These are phyloP conservation scores for Brachystomella parvula DNA, from an alignment of 1,140 invertebrate species.

Conservation along the genomic window DNA sequence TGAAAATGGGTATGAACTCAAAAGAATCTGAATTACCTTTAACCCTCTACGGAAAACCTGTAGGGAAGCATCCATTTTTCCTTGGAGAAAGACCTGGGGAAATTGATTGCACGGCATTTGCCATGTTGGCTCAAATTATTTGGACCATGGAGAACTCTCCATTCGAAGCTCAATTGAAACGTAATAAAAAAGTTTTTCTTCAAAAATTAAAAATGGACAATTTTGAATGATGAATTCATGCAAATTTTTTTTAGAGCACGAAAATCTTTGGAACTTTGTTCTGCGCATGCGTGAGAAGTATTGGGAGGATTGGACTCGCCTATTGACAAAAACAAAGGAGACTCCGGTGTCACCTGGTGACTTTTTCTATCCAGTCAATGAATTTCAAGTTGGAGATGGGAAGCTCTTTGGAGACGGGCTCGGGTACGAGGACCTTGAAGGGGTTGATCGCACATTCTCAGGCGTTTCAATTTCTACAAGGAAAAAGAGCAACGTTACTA, in stretches of 20 bases:
- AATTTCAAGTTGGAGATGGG: background rate
- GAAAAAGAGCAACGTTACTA: too few relatives aligned
- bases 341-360: background rate
- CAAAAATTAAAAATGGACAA: background rate
- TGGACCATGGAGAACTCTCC: slow-evolving; percentile 43
- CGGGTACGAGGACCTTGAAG: background rate
- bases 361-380: background rate
- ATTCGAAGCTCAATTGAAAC: slow-evolving; percentile 35
- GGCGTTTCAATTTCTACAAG: background rate
- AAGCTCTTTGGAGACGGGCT: background rate
- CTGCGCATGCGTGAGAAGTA: background rate
- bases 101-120: slow-evolving; percentile 46
- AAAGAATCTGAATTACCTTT: background rate
- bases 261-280: background rate
- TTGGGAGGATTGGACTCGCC: background rate
- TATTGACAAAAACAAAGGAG: background rate
- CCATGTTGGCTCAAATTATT: slow-evolving; percentile 43
- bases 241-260: background rate
- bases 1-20: background rate
- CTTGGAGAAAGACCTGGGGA: slow-evolving; percentile 43
- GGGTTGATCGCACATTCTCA: background rate
- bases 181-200: slow-evolving; percentile 18
- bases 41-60: background rate
- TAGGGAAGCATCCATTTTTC: slow-evolving; percentile 44
- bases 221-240: too few relatives aligned